Evolutionary conservation across 2,113 vertebrate genomes (phyloP).

Genomic region (Podocnemis expansa): DNA sequence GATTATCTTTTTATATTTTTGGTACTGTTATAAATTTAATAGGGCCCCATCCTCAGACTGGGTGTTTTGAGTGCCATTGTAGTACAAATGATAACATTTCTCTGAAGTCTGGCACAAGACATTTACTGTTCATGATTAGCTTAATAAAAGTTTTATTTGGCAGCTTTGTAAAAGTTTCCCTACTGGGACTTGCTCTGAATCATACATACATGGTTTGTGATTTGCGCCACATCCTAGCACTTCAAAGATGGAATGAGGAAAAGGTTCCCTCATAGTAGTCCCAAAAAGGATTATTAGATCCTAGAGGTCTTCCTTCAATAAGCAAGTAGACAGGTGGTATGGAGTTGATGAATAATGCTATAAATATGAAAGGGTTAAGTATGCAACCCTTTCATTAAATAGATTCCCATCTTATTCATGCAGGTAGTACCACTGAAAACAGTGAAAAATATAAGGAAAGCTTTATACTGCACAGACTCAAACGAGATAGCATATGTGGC

Average conservation of each 20-base stretch:
- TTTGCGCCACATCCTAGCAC: no score
- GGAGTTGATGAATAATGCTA: neutral
- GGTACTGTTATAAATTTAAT: no score
- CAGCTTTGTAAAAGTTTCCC: neutral
- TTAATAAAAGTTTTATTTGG: neutral
- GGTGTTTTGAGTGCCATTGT: no score
- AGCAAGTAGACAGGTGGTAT: neutral
- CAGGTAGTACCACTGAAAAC: no score
- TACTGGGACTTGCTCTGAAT: no score
- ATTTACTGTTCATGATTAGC: neutral
- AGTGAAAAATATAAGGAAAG: no score
- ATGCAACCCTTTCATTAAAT: neutral
- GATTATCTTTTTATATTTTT: no score
- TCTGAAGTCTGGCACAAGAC: neutral
- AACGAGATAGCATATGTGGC: neutral
- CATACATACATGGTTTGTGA: no score
- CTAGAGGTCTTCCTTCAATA: neutral
- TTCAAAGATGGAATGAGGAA: neutral
- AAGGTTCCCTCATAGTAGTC: accelerated
- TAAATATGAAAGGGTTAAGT: accelerated
- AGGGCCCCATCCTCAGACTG: no score
- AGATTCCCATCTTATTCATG: no score
- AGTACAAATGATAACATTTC: neutral
- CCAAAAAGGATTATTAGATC: neutral
- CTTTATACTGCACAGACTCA: no score